phyloP scores from a whole-genome alignment of 1,140 invertebrate species.

The Diabrotica undecimpunctata region DNA sequence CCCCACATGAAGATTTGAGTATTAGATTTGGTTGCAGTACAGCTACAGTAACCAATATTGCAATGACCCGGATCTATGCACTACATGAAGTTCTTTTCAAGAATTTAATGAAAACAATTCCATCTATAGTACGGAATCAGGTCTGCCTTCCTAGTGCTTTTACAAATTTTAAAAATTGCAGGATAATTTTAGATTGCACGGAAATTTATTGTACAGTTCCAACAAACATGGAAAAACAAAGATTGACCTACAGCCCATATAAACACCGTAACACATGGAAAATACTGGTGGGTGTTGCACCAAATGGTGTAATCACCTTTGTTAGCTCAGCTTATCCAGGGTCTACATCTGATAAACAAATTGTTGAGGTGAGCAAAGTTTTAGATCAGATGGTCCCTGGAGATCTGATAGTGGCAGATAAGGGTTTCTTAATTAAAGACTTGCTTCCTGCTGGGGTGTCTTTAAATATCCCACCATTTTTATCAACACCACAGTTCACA shows the following conservation, averaged over 20 bases:
- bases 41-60: too few relatives aligned
- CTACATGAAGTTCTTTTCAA: too few relatives aligned
- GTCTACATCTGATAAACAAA: constrained; percentile 28
- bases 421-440: constrained; percentile 31
- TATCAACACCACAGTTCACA: constrained; percentile 27
- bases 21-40: too few relatives aligned
- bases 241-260: constrained; percentile 24
- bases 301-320: constrained; percentile 31
- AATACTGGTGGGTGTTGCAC: constrained; percentile 27
- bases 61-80: too few relatives aligned
- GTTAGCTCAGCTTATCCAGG: constrained; percentile 24
- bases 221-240: constrained; percentile 20
- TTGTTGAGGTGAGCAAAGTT: constrained; percentile 22
- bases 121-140: too few relatives aligned
- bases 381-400: constrained; percentile 19
- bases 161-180: constrained; percentile 25
- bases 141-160: too few relatives aligned
- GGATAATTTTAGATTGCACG: background rate
- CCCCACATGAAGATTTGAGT: too few relatives aligned
- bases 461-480: constrained; percentile 33
- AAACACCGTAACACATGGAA: constrained; percentile 28
- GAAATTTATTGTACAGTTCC: constrained; percentile 23
- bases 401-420: constrained; percentile 31
- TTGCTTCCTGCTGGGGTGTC: constrained; percentile 26
- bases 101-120: too few relatives aligned